Evolutionary conservation across 2,113 vertebrate species (phyloP), one percentile per base, ranked within the genome.

Genomic region (Oryctolagus cuniculus): DNA sequence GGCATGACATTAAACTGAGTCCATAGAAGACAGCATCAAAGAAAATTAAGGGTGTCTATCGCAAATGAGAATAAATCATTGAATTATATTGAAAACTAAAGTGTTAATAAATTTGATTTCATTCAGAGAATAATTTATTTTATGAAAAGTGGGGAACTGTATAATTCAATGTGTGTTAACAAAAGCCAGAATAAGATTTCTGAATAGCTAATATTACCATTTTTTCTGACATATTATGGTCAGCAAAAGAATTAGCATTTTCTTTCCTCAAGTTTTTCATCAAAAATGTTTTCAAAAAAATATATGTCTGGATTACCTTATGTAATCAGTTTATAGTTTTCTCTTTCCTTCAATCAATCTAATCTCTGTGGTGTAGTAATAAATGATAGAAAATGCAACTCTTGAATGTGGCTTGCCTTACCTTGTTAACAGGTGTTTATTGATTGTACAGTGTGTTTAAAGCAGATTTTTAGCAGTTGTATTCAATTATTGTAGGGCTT

Each of bases 1-100:
- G 25, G 3, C 10, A 84, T 53, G 69, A 12, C 53, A 64, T 1
- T 86, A 38, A 94, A 7, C 55, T 87, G n/a, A 73, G 8, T 34
- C 9, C 31, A 64, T 0, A 29, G 6, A 7, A 55, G 13, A 51
- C 29, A 7, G 4, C 38, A 21, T 85, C 24, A 78, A 75, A 91
- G 7, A 61, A 87, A 80, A 77, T 92, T 38, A 83, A 34, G 10
- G n/a, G 31, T 51, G 1, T 74, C 77, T 38, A 73, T 79, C 51
- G 87, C 38, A 96, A 74, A 64, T 86, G 4, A 69, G 29, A 69
- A 64, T 49, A 78, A 86, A 91, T 70, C n/a, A 80, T 84, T 25
- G 69, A 74, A 24, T 1, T 92, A 64, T 61, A 61, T 10, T 38
- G 19, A 93, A 87, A 88, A 5, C 22, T 91, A 94, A 92, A 90